phyloP scores from a whole-genome alignment of 2,888 invertebrate species.

The Sacculina carcini region DNA sequence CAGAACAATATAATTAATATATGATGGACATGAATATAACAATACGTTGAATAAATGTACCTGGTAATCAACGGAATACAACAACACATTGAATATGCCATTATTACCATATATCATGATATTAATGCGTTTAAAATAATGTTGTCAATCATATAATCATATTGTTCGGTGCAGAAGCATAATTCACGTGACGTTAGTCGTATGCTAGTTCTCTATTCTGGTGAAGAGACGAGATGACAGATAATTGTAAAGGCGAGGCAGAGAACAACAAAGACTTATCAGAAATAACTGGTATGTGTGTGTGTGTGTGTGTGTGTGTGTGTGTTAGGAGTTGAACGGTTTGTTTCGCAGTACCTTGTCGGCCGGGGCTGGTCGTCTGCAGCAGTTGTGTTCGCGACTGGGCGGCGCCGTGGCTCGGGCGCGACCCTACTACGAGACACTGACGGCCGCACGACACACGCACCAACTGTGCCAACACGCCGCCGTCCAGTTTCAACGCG shows the following conservation, averaged over 20 bases:
- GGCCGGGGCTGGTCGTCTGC: conserved; percentile 56
- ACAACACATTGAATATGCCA: no score
- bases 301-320: background rate
- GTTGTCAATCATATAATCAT: background rate
- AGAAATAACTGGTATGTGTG: background rate
- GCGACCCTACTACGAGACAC: conserved; percentile 63
- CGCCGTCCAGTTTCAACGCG: conserved; percentile 65
- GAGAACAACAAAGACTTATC: background rate
- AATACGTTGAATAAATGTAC: no score
- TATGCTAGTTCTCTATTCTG: background rate
- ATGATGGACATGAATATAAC: no score
- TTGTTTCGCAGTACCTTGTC: conserved; percentile 63
- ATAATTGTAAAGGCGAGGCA: background rate
- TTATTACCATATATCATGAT: no score
- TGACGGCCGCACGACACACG: conserved; percentile 45
- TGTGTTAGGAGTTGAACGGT: conserved; percentile 54
- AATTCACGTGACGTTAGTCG: no score
- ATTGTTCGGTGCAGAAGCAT: background rate
- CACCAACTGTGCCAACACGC: conserved; percentile 69
- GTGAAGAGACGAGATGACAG: background rate
- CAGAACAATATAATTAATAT: no score
- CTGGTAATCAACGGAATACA: no score
- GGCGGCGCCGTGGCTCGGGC: conserved; percentile 68
- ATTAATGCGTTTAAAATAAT: background rate
- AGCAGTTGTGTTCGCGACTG: conserved; percentile 47